Base-by-base conservation (phyloP, 2,888 invertebrate species). In the Leucoptera coffeella region DNA sequence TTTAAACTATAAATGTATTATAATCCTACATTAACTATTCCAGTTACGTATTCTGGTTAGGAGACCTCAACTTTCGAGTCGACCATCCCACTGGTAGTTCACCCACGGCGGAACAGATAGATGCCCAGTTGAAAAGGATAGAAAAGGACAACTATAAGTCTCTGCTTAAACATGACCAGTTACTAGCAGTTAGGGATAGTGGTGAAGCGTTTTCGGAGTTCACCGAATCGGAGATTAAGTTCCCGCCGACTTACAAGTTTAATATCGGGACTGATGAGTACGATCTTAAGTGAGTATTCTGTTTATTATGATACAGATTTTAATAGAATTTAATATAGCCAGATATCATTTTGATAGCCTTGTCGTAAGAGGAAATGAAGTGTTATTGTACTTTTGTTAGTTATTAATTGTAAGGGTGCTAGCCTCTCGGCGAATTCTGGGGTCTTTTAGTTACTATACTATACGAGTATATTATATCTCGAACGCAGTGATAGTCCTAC, bases 21-120 rank as follows among this genome's bases (percentile, higher is more conserved):
- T n/a, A n/a, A n/a, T n/a, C n/a, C n/a, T n/a, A n/a, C n/a, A n/a
- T n/a, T n/a, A n/a, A 17, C 17, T 7, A 13, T 69, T 71, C 30
- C 48, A 88, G 88, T 46, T 88, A 91, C 47, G 83, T 91, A 3
- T 89, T 93, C 56, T 92, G 91, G 91, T 78, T 91, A 41, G 92
- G 92, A 2, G 92, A 93, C 48, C 65, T 93, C 13, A 93, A 93
- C 54, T 93, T 93, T 50, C 81, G 93, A 0, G 67, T 86, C 4
- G 62, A 78, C 32, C 80, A 82, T 29, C 80, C 80, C 2, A 62
- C 74, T 17, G 73, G 76, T 4, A 62, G 59, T 33, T 74, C 78
- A 12, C 74, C 82, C 0, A 71, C 78, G 0, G 61, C 82, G 0
- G 74, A 77, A 27, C 80, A 82, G 34, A 85, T 92, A n/a, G 74